These are phyloP conservation scores for Monoplex corrugatus DNA, from an alignment of 2,888 invertebrate genomes.

Conservation along the genomic window DNA sequence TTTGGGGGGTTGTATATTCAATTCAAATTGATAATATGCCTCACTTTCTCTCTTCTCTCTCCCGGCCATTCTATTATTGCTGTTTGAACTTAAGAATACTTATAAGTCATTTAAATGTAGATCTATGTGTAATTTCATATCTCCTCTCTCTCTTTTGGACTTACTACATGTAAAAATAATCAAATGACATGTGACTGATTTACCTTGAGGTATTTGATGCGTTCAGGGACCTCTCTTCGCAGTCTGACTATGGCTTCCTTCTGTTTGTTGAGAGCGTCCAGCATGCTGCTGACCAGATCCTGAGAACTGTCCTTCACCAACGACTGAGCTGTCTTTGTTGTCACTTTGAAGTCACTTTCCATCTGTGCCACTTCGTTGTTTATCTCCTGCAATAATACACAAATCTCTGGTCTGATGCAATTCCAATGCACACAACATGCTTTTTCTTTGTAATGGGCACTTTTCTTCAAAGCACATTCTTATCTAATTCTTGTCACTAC, in stretches of 20 bases:
- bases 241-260: conserved; percentile 78
- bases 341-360: conserved; percentile 93
- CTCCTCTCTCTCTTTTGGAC: background rate
- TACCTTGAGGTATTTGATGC: conserved; percentile 85
- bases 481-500: no score
- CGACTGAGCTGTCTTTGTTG: conserved; percentile 95
- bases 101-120: no score
- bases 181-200: no score
- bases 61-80: no score
- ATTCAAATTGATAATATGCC: no score
- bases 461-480: no score
- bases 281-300: conserved; percentile 94
- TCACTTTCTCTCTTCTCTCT: no score
- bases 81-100: no score
- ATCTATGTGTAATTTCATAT: no score
- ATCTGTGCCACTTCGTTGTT: conserved; percentile 92
- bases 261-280: conserved; percentile 86
- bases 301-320: conserved; percentile 94
- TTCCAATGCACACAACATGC: no score
- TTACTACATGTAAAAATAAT: background rate
- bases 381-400: conserved; percentile 84
- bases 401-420: conserved; percentile 84
- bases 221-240: conserved; percentile 88
- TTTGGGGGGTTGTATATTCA: no score
- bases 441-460: no score